Evolutionary conservation across 2,113 vertebrate species (phyloP).

Genomic region (Aptenodytes patagonicus): DNA sequence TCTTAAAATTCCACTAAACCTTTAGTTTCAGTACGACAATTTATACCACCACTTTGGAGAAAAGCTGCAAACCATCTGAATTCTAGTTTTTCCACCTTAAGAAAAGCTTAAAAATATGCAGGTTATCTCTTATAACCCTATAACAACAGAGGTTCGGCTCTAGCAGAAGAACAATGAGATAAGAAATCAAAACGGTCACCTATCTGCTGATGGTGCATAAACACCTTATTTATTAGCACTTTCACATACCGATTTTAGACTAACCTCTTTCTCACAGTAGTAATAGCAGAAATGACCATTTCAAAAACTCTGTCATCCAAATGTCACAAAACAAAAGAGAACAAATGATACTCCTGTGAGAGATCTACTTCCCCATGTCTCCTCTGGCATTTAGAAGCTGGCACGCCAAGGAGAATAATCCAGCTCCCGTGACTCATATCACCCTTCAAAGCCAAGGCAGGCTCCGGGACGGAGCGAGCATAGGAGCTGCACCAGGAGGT

Average conservation of each 20-base stretch:
- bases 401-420: neutral
- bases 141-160: neutral
- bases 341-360: neutral
- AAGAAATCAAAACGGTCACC: constrained; percentile 4
- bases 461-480: rapidly evolving
- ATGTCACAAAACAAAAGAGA: constrained; percentile 23
- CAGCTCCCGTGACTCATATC: neutral
- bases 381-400: neutral
- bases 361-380: neutral
- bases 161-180: constrained; percentile 4
- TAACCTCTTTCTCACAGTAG: neutral
- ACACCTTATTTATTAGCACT: constrained; percentile 16
- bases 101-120: neutral
- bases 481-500: neutral
- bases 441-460: neutral
- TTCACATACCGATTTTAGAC: neutral
- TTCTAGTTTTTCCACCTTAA: neutral
- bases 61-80: neutral
- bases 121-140: neutral
- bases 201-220: neutral
- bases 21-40: neutral
- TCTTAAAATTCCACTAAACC: neutral
- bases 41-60: neutral
- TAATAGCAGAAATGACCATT: constrained; percentile 6
- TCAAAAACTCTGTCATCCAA: constrained; percentile 6